Conservation (phyloP, 2,797 vertebrate genomes). For the Pyrocephalus nanus region DNA sequence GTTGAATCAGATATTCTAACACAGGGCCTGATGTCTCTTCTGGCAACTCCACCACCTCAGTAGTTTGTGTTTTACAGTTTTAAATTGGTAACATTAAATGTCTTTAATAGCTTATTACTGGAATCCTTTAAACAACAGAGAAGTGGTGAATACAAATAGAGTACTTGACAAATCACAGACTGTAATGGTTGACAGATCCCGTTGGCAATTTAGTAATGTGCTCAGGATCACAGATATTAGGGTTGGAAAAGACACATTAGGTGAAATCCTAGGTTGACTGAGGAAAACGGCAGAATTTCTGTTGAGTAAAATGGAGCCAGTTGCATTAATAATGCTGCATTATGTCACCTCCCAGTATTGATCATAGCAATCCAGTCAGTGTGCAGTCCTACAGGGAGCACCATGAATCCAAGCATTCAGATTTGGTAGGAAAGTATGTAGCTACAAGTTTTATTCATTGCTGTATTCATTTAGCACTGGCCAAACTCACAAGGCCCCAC, state of each 20-base stretch:
- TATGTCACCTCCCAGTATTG: neutral
- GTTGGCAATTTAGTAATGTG: slow-evolving; percentile 15
- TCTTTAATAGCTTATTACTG: slow-evolving; percentile 68
- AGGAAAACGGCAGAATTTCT: slow-evolving; percentile 19
- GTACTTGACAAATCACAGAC: slow-evolving; percentile 42
- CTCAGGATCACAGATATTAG: slow-evolving; percentile 24
- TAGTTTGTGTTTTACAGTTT: slow-evolving; percentile 66
- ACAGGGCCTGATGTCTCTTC: slow-evolving; percentile 47
- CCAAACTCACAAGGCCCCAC: neutral
- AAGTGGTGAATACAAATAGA: slow-evolving; percentile 59
- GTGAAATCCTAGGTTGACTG: neutral
- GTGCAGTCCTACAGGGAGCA: neutral
- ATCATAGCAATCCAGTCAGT: neutral
- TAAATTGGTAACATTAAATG: slow-evolving; percentile 64
- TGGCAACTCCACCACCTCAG: slow-evolving; percentile 55
- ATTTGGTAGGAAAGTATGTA: neutral
- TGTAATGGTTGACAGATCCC: slow-evolving; percentile 44
- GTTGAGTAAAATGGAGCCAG: neutral
- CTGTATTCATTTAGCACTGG: neutral
- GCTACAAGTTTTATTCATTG: slow-evolving; percentile 1
- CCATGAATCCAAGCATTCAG: neutral
- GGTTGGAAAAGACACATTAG: neutral
- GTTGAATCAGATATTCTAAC: slow-evolving; percentile 59
- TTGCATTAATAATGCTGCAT: neutral
- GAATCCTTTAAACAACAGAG: slow-evolving; percentile 46